A percentile compares a stretch with the other conserved stretches of the same genome.
These are phyloP conservation scores for Metaphire vulgaris DNA, from an alignment of 1,140 invertebrate genomes.

Conservation along the genomic window DNA sequence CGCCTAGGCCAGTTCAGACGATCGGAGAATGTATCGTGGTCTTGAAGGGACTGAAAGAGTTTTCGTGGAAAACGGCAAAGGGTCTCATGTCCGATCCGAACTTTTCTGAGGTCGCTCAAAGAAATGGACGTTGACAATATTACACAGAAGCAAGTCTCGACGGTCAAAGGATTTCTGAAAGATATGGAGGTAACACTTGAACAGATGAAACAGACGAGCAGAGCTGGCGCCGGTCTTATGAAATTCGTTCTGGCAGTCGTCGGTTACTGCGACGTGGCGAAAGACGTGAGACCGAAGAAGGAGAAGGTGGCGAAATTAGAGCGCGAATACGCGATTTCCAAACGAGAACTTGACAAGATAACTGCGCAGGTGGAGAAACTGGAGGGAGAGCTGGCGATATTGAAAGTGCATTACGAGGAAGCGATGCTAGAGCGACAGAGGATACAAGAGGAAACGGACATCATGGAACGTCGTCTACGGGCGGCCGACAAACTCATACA, in stretches of 20 bases:
- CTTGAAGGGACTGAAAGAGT: constrained; percentile 70
- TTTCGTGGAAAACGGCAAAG: constrained; percentile 81
- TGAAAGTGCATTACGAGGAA: constrained; percentile 68
- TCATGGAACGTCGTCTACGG: constrained; percentile 69
- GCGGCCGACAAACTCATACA: constrained; percentile 78
- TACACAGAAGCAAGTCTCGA: constrained; percentile 61
- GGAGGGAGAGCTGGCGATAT: constrained; percentile 62
- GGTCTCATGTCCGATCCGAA: constrained; percentile 81
- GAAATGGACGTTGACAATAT: constrained; percentile 79
- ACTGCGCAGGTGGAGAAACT: constrained; percentile 67
- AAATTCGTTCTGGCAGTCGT: constrained; percentile 78
- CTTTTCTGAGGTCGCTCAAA: constrained; percentile 68
- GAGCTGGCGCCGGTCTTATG: constrained; percentile 72
- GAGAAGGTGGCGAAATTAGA: constrained; percentile 65
- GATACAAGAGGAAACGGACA: constrained; percentile 73
- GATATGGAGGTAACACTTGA: constrained; percentile 48
- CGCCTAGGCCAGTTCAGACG: constrained; percentile 74
- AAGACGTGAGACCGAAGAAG: constrained; percentile 79
- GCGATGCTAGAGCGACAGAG: constrained; percentile 67
- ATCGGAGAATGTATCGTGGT: constrained; percentile 82
- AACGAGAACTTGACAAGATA: constrained; percentile 65
- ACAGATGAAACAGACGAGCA: constrained; percentile 53
- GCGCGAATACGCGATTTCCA: constrained; percentile 54
- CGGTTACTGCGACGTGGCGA: constrained; percentile 74
- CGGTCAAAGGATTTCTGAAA: constrained; percentile 41